Evolutionary conservation across 2,888 invertebrate genomes (phyloP).

Genomic region (Drosophila anomelani): DNA sequence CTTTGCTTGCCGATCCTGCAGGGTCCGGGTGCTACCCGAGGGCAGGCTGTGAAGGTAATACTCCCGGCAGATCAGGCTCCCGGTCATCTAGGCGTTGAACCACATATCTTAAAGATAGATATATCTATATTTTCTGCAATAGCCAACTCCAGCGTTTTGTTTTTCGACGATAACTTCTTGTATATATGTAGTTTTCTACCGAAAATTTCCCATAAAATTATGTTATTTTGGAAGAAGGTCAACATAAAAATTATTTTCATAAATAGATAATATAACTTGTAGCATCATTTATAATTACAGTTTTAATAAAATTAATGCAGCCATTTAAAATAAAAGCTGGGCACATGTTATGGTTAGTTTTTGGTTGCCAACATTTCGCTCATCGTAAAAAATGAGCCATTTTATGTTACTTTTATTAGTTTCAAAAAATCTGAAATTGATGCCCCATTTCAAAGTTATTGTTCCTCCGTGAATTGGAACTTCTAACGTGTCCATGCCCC

Average conservation of each 20-base stretch:
- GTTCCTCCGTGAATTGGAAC: neutral
- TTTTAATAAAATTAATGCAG: neutral
- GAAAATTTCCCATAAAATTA: neutral
- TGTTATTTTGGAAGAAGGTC: neutral
- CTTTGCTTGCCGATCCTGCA: neutral
- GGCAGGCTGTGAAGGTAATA: too few species aligned
- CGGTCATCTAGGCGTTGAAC: too few species aligned
- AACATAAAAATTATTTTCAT: neutral
- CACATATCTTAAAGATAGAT: too few species aligned
- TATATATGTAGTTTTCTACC: too few species aligned
- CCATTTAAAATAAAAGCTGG: neutral
- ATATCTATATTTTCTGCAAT: too few species aligned
- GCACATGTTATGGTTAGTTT: neutral
- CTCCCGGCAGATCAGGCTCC: too few species aligned
- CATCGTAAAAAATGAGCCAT: neutral
- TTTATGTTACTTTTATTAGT: constrained; percentile 6
- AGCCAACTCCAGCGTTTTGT: too few species aligned
- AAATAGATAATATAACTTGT: neutral
- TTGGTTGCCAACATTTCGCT: neutral
- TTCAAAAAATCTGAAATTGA: constrained; percentile 5
- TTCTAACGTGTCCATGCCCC: neutral
- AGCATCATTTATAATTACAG: neutral
- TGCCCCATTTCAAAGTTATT: constrained; percentile 7
- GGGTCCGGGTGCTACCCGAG: neutral
- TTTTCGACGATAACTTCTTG: too few species aligned